Percentiles rank a stretch among this genome's conserved stretches.
phyloP scores from a whole-genome alignment of 2,888 invertebrate species.

The Ophion slaviceki region DNA sequence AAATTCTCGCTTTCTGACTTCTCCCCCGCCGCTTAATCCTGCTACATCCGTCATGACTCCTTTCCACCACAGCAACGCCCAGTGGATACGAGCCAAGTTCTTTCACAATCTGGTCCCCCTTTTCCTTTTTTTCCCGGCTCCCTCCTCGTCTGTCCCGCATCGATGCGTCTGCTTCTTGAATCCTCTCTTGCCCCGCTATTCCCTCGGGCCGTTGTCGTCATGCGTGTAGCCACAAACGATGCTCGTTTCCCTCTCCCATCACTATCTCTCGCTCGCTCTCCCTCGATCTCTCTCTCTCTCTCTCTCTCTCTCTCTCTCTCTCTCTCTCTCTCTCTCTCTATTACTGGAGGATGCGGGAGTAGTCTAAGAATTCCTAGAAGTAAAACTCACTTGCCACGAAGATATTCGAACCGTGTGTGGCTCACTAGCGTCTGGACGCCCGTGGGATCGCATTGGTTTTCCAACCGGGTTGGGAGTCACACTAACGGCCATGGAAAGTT shows the following conservation, averaged over 20 bases:
- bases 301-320: slow-evolving; percentile 20
- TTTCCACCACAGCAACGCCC: not conserved
- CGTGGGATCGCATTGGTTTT: slow-evolving; percentile 50
- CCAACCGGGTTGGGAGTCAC: slow-evolving; percentile 50
- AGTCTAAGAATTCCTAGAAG: slow-evolving; percentile 32
- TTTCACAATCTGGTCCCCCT: not conserved
- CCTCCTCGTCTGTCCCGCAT: slow-evolving; percentile 13
- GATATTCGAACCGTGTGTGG: slow-evolving; percentile 49
- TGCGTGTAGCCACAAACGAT: slow-evolving; percentile 30
- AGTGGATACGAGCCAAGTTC: slow-evolving; percentile 27
- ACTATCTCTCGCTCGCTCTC: not conserved
- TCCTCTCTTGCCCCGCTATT: slow-evolving; percentile 12
- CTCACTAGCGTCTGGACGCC: slow-evolving; percentile 23
- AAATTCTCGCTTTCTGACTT: slow-evolving; percentile 38
- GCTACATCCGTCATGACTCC: slow-evolving; percentile 18
- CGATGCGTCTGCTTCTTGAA: not conserved
- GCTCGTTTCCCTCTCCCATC: not conserved
- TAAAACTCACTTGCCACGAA: slow-evolving; percentile 29
- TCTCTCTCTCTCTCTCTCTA: slow-evolving; percentile 29
- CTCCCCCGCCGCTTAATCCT: not conserved
- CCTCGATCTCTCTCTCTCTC: slow-evolving; percentile 37
- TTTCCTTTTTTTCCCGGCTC: slow-evolving; percentile 9
- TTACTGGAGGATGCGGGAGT: slow-evolving; percentile 52
- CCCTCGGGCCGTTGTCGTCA: slow-evolving; percentile 19
- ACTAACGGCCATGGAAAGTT: not conserved